Conservation (phyloP, 2,797 vertebrate species). For the Hafferia zeledoni region DNA sequence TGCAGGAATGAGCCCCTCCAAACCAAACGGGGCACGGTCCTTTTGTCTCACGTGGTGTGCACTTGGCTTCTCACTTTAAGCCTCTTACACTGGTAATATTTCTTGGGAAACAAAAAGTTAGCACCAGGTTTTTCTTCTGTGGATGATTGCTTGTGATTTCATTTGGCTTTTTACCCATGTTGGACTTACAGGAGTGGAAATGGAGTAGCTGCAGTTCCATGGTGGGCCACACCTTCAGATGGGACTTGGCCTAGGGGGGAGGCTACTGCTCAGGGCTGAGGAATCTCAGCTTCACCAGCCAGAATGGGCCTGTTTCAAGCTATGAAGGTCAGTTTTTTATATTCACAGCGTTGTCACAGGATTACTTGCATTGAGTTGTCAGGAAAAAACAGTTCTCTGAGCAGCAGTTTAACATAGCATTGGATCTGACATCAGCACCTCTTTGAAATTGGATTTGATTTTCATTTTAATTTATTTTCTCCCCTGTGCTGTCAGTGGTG, state of each 20-base stretch:
- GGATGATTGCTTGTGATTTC: not conserved
- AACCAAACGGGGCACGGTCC: not conserved
- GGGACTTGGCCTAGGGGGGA: rapidly evolving
- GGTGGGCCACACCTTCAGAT: not conserved
- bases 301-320: not conserved
- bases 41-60: not conserved
- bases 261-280: not conserved
- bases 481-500: not conserved
- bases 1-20: not conserved
- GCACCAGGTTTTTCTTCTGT: not conserved
- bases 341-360: not conserved
- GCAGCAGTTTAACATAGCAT: not conserved
- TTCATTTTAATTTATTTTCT: not conserved
- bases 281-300: not conserved
- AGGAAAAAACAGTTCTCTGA: not conserved
- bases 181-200: not conserved
- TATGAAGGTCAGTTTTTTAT: not conserved
- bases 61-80: not conserved
- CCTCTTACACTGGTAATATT: not conserved
- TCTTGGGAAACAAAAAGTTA: not conserved
- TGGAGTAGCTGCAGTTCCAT: not conserved
- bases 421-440: not conserved
- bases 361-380: not conserved
- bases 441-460: not conserved
- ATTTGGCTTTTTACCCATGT: rapidly evolving